phyloP scores from a whole-genome alignment of 2,797 vertebrate species.

The Sebastes matsubarae region DNA sequence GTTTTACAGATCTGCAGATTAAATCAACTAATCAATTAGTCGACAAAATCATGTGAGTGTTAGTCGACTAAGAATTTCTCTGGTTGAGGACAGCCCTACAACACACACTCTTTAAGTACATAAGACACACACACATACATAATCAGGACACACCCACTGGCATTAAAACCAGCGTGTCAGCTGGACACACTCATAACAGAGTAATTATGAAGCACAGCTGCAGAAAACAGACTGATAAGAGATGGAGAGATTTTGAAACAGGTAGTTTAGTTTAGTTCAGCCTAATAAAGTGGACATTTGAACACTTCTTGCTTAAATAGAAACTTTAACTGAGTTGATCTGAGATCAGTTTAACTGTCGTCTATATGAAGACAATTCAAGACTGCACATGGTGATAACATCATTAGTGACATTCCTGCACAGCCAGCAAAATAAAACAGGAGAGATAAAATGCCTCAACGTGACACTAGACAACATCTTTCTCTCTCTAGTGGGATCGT shows the following conservation, averaged over 20 bases:
- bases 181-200: neutral
- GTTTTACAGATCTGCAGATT: too few species aligned
- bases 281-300: neutral
- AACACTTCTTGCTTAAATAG: neutral
- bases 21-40: too few species aligned
- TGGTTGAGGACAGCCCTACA: too few species aligned
- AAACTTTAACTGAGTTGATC: neutral
- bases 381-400: constrained; percentile 9
- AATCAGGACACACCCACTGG: constrained; percentile 42
- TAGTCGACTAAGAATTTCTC: too few species aligned
- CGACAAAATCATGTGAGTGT: too few species aligned
- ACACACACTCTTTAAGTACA: neutral
- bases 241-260: neutral
- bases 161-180: constrained; percentile 13
- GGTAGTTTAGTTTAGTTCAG: neutral
- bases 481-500: neutral
- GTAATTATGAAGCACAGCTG: neutral
- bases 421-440: constrained; percentile 18
- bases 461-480: neutral
- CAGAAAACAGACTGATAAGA: neutral
- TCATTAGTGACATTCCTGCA: constrained; percentile 37
- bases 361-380: neutral
- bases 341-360: neutral
- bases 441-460: constrained; percentile 11
- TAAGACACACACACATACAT: neutral